Percentiles rank a stretch among this genome's conserved stretches.
Conservation (phyloP, 2,888 invertebrate species). For the Mactromeris polynyma region DNA sequence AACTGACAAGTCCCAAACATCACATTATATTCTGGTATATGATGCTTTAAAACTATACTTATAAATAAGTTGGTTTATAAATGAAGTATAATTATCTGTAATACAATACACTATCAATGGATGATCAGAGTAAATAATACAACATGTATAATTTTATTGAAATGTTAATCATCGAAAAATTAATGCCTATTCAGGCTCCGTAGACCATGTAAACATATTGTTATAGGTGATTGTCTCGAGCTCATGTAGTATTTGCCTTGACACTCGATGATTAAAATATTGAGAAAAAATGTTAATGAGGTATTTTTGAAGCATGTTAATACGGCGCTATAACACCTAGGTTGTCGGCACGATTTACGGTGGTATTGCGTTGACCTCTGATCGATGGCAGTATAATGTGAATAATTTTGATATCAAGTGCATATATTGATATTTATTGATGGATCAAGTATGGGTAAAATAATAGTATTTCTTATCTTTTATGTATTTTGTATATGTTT, state of each 20-base stretch:
- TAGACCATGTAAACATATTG: constrained; percentile 42
- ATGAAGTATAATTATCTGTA: background rate
- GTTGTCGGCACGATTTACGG: constrained; percentile 17
- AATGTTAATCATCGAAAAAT: background rate
- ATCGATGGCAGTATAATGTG: constrained; percentile 12
- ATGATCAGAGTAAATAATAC: background rate
- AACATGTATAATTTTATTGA: constrained; percentile 1
- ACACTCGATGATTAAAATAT: background rate
- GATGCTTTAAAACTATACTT: background rate
- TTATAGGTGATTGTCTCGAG: constrained; percentile 17
- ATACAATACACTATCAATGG: background rate
- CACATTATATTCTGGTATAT: background rate
- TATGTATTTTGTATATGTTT: constrained; percentile 40
- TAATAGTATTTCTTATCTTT: constrained; percentile 43
- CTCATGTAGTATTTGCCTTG: background rate
- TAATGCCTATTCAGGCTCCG: background rate
- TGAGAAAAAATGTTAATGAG: constrained; percentile 18
- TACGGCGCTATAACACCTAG: background rate
- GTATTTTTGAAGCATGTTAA: background rate
- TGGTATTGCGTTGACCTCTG: constrained; percentile 21
- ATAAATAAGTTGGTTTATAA: background rate
- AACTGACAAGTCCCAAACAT: no score
- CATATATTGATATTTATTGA: constrained; percentile 33
- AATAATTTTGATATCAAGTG: constrained; percentile 48
- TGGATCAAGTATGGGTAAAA: constrained; percentile 34